phyloP scores from a whole-genome alignment of 2,888 invertebrate species.

The Ennomos quercinarius region DNA sequence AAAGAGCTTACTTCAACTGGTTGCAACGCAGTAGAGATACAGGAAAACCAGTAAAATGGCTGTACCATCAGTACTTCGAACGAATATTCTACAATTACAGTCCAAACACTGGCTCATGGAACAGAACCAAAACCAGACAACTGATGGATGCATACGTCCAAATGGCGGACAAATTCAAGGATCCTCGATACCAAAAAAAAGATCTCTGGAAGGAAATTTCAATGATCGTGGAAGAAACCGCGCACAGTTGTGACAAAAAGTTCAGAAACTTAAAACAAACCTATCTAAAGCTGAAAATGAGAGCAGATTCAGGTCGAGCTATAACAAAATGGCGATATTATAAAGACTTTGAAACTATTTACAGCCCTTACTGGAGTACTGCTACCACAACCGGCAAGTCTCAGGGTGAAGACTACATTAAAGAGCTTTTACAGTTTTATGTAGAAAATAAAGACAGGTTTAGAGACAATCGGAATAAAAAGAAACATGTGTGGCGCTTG shows the following conservation, averaged over 20 bases:
- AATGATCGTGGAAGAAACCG: constrained; percentile 59
- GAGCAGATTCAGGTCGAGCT: constrained; percentile 55
- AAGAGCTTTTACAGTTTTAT: constrained; percentile 68
- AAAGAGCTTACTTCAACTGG: constrained; percentile 73
- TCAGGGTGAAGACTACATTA: constrained; percentile 66
- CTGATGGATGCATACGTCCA: constrained; percentile 68
- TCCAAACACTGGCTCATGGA: constrained; percentile 66
- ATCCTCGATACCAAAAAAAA: constrained; percentile 72
- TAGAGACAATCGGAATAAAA: constrained; percentile 66
- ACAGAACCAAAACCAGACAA: constrained; percentile 62
- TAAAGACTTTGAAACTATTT: constrained; percentile 72
- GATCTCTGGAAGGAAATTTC: constrained; percentile 76
- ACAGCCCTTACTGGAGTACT: constrained; percentile 41
- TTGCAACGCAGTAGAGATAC: constrained; percentile 62
- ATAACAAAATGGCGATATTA: constrained; percentile 74
- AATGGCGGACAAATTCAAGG: constrained; percentile 70
- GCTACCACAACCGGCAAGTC: constrained; percentile 38
- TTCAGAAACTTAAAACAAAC: constrained; percentile 78
- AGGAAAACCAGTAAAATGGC: constrained; percentile 73
- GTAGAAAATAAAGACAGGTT: constrained; percentile 72
- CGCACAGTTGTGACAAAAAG: constrained; percentile 72
- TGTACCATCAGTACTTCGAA: constrained; percentile 73
- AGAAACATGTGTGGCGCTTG: constrained; percentile 68
- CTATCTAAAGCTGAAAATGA: constrained; percentile 67
- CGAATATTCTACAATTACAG: constrained; percentile 72